phyloP scores from a whole-genome alignment of 2,113 vertebrate genomes.

The Nyctereutes procyonoides region DNA sequence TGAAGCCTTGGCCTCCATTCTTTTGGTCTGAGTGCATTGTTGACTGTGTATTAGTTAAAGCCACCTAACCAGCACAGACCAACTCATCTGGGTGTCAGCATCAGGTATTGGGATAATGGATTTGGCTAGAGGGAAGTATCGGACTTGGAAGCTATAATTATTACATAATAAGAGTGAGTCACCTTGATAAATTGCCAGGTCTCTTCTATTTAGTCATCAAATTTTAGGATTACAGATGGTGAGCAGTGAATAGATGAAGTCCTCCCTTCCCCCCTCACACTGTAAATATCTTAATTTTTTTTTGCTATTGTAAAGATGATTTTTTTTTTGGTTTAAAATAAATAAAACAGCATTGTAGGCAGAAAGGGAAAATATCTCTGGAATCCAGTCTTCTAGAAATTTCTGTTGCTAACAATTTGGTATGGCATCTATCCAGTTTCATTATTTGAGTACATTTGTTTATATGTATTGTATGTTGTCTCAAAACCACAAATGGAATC shows the following conservation, averaged over 20 bases:
- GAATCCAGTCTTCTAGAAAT: constrained; percentile 3
- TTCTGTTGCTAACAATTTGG: constrained; percentile 23
- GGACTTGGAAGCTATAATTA: constrained; percentile 51
- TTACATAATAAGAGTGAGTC: constrained; percentile 36
- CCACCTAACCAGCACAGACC: background rate
- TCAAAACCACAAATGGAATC: constrained; percentile 45
- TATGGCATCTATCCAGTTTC: constrained; percentile 1
- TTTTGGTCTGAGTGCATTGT: background rate
- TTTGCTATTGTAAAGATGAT: background rate
- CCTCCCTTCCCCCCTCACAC: background rate
- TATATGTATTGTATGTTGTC: constrained; percentile 1
- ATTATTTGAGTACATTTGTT: constrained; percentile 27
- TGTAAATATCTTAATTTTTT: background rate
- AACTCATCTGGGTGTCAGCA: background rate
- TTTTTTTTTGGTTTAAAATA: background rate
- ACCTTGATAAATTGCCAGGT: constrained; percentile 29
- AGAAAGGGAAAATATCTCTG: constrained; percentile 7
- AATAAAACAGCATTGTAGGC: background rate
- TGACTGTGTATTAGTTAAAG: constrained; percentile 10
- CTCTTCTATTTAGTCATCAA: constrained; percentile 28
- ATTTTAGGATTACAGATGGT: constrained; percentile 55
- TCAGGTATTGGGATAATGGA: background rate
- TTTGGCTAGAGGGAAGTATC: constrained; percentile 15
- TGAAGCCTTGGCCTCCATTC: background rate
- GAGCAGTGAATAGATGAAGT: constrained; percentile 3